Evolutionary conservation across 2,113 vertebrate species (phyloP), one percentile per base, ranked within the genome.

Genomic region (Lonchura striata): DNA sequence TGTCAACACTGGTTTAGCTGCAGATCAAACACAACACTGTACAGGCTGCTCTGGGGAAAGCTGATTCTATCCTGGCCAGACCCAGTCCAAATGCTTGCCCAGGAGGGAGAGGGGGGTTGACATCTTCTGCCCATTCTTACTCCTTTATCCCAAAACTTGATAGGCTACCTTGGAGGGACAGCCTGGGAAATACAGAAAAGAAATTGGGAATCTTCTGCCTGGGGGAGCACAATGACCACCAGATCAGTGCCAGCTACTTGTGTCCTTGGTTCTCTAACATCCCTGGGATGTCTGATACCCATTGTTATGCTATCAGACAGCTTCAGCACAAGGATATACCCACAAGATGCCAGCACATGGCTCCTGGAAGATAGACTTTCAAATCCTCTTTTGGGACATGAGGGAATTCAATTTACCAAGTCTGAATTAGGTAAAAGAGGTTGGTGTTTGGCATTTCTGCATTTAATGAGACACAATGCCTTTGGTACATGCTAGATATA

Each of bases 321-420:
- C 8, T 80, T 83, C 49, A 83, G 28, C 0, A 2, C 0, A 0
- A 72, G 10, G n/a, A 5, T 16, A 63, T 9, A 4, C 42, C 11
- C 69, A 33, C 0, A 5, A 31, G 23, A 9, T 74, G 31, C 16
- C 54, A 74, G 37, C 9, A 57, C 24, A 25, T 10, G 33, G 5
- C 2, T 94, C n/a, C 77, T 81, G n/a, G 50, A 86, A 81, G 17
- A 63, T 31, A 21, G 20, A 25, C 25, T 70, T 95, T 81, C 50
- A 84, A 44, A 65, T 81, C 37, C 24, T 61, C 37, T 74, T 83
- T n/a, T 70, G 42, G 42, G 28, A 74, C n/a, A n/a, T 1, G 2
- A 89, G 16, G 9, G 31, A 84, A 89, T 70, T 77, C 27, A 44
- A 61, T 81, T 81, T 74, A 41, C 22, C 20, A 16, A 1, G 3